Evolutionary conservation across 2,797 vertebrate genomes (phyloP).

Genomic region (Bovichtus diacanthus): DNA sequence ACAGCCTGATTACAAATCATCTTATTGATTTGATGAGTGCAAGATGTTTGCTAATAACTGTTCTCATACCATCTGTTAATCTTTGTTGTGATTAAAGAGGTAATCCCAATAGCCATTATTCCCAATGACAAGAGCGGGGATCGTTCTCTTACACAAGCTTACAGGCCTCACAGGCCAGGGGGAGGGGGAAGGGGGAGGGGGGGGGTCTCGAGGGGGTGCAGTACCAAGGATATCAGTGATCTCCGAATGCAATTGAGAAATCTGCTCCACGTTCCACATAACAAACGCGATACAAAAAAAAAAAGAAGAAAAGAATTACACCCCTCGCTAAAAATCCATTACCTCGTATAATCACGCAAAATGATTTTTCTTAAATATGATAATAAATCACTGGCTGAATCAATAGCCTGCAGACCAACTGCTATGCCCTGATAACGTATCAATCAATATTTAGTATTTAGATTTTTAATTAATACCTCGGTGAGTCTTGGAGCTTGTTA

Average conservation of each 20-base stretch:
- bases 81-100: slow-evolving; percentile 97
- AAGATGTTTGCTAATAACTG: slow-evolving; percentile 92
- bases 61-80: slow-evolving; percentile 94
- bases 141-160: slow-evolving; percentile 85
- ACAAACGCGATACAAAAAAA: slow-evolving; percentile 89
- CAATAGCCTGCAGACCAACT: slow-evolving; percentile 95
- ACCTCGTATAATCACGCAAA: slow-evolving; percentile 97
- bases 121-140: slow-evolving; percentile 92
- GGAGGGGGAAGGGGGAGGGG: neutral
- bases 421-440: slow-evolving; percentile 98
- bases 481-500: slow-evolving; percentile 87
- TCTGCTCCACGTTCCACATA: slow-evolving; percentile 87
- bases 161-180: slow-evolving; percentile 76
- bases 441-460: slow-evolving; percentile 99
- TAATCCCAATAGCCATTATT: slow-evolving; percentile 93
- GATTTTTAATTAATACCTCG: slow-evolving; percentile 99
- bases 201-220: slow-evolving; percentile 3
- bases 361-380: slow-evolving; percentile 99
- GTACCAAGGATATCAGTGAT: slow-evolving; percentile 89
- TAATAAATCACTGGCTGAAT: slow-evolving; percentile 99
- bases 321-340: slow-evolving; percentile 94
- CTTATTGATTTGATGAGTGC: slow-evolving; percentile 95
- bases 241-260: slow-evolving; percentile 90
- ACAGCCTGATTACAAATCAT: slow-evolving; percentile 89
- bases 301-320: slow-evolving; percentile 90